Conservation (phyloP, 92 coral and sea anemone species). For the Porites divaricata region DNA sequence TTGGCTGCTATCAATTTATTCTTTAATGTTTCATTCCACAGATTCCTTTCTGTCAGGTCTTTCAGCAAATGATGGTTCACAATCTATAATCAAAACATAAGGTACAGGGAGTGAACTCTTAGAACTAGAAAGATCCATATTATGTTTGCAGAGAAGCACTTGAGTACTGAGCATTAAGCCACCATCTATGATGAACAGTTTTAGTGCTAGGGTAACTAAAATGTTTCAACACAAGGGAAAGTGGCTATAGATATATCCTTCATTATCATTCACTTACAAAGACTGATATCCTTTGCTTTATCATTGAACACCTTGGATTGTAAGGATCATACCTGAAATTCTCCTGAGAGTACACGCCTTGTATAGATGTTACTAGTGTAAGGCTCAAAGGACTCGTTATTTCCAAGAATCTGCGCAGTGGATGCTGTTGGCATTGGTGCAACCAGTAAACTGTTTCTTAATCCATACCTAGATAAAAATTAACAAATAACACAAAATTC, state of each 20-base stretch:
- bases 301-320: background rate
- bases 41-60: slow-evolving; percentile 84
- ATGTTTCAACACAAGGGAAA: too few species aligned
- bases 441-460: slow-evolving; percentile 93
- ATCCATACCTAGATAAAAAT: slow-evolving; percentile 74
- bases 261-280: too few species aligned
- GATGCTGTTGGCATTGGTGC: slow-evolving; percentile 99
- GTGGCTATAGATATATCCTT: too few species aligned
- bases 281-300: too few species aligned
- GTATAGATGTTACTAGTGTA: slow-evolving; percentile 97
- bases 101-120: background rate
- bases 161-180: too few species aligned
- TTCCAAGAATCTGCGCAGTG: slow-evolving; percentile 98
- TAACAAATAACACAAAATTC: too few species aligned
- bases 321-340: slow-evolving; percentile 81
- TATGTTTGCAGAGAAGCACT: too few species aligned
- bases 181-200: too few species aligned
- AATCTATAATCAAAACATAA: slow-evolving; percentile 50
- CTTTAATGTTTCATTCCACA: slow-evolving; percentile 90
- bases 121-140: background rate
- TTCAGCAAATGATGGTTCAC: slow-evolving; percentile 91
- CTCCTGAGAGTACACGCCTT: slow-evolving; percentile 95
- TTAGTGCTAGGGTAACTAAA: too few species aligned
- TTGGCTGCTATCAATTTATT: slow-evolving; percentile 85
- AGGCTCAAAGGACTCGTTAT: slow-evolving; percentile 98